A percentile compares a stretch with the other conserved stretches of the same genome.
Evolutionary conservation across 37 sponge, comb jelly and placozoan species (phyloP).

Genomic region (Beroe forskalii): DNA sequence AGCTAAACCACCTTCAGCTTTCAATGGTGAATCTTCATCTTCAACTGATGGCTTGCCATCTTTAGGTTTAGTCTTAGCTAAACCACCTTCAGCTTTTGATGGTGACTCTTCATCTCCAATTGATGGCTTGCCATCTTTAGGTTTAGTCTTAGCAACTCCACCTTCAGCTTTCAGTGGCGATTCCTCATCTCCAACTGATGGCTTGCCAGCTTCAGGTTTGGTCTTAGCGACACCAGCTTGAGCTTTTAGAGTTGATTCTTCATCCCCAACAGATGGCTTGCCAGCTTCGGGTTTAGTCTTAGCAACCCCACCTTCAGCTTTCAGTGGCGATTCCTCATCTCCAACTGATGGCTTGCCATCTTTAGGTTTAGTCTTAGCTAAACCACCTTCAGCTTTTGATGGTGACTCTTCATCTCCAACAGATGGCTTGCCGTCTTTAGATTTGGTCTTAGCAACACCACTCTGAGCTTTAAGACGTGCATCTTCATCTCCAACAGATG

Average conservation of each 20-base stretch:
- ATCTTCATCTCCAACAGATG: neutral
- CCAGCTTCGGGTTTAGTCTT: neutral
- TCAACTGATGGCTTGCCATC: neutral
- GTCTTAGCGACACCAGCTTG: neutral
- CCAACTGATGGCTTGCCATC: neutral
- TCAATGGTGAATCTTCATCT: neutral
- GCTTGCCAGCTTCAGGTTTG: neutral
- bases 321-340: neutral
- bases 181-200: neutral
- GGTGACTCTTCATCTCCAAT: neutral
- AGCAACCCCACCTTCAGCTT: neutral
- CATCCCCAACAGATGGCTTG: neutral
- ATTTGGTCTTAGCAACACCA: neutral
- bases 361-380: neutral
- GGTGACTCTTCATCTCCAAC: neutral
- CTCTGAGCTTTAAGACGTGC: neutral
- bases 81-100: neutral
- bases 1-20: neutral
- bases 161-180: neutral
- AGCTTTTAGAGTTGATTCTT: neutral
- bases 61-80: neutral
- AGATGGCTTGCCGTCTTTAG: neutral
- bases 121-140: neutral
- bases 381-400: neutral
- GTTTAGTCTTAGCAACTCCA: neutral